Evolutionary conservation across 1,140 invertebrate genomes (phyloP).

Genomic region (Cryptotermes secundus): DNA sequence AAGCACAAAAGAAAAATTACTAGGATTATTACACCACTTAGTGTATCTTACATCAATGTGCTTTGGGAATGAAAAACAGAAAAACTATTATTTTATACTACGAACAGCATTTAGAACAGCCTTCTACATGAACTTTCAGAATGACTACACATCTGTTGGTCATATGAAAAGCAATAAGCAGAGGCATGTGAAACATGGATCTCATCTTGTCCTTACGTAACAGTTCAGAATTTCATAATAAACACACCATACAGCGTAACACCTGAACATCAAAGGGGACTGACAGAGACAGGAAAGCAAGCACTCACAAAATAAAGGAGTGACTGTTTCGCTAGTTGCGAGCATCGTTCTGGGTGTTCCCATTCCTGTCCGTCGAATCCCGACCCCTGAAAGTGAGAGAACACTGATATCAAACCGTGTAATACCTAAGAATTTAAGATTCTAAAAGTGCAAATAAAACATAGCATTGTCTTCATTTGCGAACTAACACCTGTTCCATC

Average conservation of each 20-base stretch:
- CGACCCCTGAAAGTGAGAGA: constrained; percentile 17
- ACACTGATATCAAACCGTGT: neutral
- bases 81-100: neutral
- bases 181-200: neutral
- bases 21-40: neutral
- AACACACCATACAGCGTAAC: neutral
- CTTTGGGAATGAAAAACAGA: neutral
- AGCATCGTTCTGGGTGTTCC: neutral
- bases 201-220: neutral
- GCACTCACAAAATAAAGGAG: constrained; percentile 18
- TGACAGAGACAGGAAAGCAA: constrained; percentile 6
- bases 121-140: neutral
- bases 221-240: neutral
- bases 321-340: neutral
- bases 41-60: neutral
- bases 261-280: neutral
- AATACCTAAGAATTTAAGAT: too few species aligned
- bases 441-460: too few species aligned
- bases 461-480: too few species aligned
- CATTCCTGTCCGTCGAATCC: neutral
- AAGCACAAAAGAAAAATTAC: neutral
- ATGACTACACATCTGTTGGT: neutral
- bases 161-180: neutral
- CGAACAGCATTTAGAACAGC: neutral
- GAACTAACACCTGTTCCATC: too few species aligned